A percentile compares a stretch with the other conserved stretches of the same genome.
These are phyloP conservation scores for Irena cyanogastra DNA, from an alignment of 2,113 vertebrate species.

Conservation along the genomic window DNA sequence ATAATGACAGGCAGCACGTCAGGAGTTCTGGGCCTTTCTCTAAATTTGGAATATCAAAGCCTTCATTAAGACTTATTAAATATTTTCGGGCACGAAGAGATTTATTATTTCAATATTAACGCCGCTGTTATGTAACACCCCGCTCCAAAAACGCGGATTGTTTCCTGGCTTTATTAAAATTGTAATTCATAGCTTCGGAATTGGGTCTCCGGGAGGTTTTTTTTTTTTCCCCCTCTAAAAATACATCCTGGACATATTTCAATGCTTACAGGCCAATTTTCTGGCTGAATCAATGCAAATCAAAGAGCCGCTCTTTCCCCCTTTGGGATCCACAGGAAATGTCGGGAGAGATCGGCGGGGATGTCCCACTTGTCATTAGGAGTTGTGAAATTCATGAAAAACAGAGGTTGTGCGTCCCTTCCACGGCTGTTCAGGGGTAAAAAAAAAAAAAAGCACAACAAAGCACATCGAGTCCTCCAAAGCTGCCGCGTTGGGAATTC, in stretches of 20 bases:
- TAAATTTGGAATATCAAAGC: slow-evolving; percentile 30
- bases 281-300: neutral
- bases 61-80: slow-evolving; percentile 57
- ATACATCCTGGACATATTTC: neutral
- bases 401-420: neutral
- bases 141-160: neutral
- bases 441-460: rapidly evolving
- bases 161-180: neutral
- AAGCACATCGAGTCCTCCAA: rapidly evolving
- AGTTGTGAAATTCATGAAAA: neutral
- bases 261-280: neutral
- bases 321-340: neutral
- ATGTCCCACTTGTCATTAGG: rapidly evolving
- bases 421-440: rapidly evolving
- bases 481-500: neutral
- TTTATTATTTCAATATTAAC: slow-evolving; percentile 27
- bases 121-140: rapidly evolving
- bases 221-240: neutral
- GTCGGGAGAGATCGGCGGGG: neutral
- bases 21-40: neutral
- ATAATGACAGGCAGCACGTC: slow-evolving; percentile 41
- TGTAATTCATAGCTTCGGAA: neutral
- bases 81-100: neutral
- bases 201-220: neutral
- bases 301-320: neutral